Evolutionary conservation across 2,888 invertebrate species (phyloP).

Genomic region (Lottia gigantea): DNA sequence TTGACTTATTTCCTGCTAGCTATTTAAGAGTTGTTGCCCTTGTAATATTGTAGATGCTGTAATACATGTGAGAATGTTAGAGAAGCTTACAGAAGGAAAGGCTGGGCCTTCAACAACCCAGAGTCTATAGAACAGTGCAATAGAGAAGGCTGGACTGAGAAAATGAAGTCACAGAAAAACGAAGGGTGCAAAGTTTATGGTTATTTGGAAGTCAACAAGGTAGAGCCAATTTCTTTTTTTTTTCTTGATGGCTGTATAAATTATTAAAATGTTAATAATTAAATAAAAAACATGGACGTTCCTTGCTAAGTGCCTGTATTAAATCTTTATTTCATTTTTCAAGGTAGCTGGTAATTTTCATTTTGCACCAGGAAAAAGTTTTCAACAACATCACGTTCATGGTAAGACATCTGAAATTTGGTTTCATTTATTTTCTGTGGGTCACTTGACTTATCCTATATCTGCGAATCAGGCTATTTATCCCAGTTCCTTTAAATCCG

Average conservation of each 20-base stretch:
- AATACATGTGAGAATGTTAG: constrained; percentile 96
- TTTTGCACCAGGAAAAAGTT: constrained; percentile 92
- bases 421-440: neutral
- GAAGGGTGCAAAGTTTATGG: constrained; percentile 98
- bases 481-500: neutral
- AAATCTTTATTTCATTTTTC: constrained; percentile 17
- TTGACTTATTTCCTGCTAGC: too few species aligned
- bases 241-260: too few species aligned
- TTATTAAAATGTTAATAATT: too few species aligned
- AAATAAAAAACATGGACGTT: too few species aligned
- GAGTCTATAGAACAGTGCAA: constrained; percentile 91
- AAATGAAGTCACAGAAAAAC: constrained; percentile 82
- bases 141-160: constrained; percentile 81
- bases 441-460: too few species aligned
- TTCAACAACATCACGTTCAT: constrained; percentile 93
- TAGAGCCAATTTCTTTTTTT: constrained; percentile 61
- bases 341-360: constrained; percentile 94
- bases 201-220: constrained; percentile 92
- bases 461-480: neutral
- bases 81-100: constrained; percentile 87
- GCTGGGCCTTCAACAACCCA: constrained; percentile 86
- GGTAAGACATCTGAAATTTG: constrained; percentile 68
- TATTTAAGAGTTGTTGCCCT: too few species aligned
- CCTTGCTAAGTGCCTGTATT: too few species aligned
- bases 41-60: constrained; percentile 79